phyloP scores from a whole-genome alignment of 2,888 invertebrate species.

The Harpalus rufipes region DNA sequence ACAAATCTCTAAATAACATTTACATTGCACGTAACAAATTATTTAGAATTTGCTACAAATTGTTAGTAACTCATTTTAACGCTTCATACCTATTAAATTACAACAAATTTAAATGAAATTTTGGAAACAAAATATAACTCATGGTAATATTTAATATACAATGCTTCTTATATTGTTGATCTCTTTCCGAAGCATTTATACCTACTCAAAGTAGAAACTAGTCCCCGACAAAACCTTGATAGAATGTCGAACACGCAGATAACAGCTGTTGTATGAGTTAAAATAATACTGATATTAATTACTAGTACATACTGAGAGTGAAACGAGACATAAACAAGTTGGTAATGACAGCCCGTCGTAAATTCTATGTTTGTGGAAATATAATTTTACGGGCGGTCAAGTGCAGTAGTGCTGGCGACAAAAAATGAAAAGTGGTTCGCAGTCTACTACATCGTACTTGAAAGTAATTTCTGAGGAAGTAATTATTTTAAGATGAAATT shows the following conservation, averaged over 20 bases:
- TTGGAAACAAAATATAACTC: slow-evolving; percentile 20
- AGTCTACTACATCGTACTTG: neutral
- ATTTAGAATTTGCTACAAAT: too few relatives aligned
- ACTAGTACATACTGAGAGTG: slow-evolving; percentile 10
- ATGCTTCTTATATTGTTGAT: slow-evolving; percentile 32
- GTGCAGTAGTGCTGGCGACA: neutral
- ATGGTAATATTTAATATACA: slow-evolving; percentile 18
- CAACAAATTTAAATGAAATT: neutral
- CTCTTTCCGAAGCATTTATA: slow-evolving; percentile 42
- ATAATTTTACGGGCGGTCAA: slow-evolving; percentile 22
- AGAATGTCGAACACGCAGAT: slow-evolving; percentile 15
- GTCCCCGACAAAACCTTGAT: neutral
- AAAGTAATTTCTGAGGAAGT: slow-evolving; percentile 14
- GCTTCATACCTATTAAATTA: neutral
- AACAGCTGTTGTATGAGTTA: slow-evolving; percentile 33
- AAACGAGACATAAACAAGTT: slow-evolving; percentile 16
- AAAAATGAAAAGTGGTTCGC: slow-evolving; percentile 3
- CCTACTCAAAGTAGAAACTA: slow-evolving; percentile 20
- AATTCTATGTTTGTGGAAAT: slow-evolving; percentile 13
- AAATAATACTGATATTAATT: slow-evolving; percentile 35
- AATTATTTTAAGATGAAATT: slow-evolving; percentile 7
- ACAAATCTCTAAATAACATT: too few relatives aligned
- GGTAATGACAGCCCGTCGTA: neutral
- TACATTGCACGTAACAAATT: too few relatives aligned
- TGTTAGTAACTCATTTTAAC: too few relatives aligned